Evolutionary conservation across 2,888 invertebrate species (phyloP).

Genomic region (Stenoptilia bipunctidactyla): DNA sequence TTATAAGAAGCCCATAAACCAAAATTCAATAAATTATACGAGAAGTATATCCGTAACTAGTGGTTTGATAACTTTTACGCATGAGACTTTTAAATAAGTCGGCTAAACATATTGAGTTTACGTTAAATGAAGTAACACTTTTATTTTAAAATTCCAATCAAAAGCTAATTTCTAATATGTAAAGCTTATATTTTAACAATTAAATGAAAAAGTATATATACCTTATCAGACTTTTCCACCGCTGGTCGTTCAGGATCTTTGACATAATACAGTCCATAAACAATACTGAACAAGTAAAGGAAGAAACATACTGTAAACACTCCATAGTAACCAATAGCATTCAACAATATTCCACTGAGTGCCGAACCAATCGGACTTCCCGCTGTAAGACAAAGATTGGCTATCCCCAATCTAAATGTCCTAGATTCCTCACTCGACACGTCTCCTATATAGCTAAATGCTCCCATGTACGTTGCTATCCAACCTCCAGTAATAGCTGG

Average conservation of each 20-base stretch:
- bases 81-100: too few species aligned
- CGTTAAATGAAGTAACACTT: too few species aligned
- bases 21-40: too few species aligned
- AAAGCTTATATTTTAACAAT: too few species aligned
- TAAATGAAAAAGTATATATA: too few species aligned
- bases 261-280: constrained; percentile 51
- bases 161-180: too few species aligned
- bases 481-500: constrained; percentile 39
- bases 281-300: constrained; percentile 47
- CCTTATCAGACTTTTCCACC: neutral
- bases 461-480: constrained; percentile 38
- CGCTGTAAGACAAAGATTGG: constrained; percentile 5
- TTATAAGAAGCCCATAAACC: too few species aligned
- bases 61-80: too few species aligned
- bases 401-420: constrained; percentile 9
- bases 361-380: constrained; percentile 7
- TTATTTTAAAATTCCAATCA: too few species aligned
- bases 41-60: too few species aligned
- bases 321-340: constrained; percentile 24
- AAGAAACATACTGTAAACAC: constrained; percentile 36
- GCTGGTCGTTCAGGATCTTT: constrained; percentile 37
- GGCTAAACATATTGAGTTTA: too few species aligned
- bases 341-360: constrained; percentile 5
- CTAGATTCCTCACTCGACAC: constrained; percentile 33
- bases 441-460: constrained; percentile 59